A percentile compares a stretch with the other conserved stretches of the same genome.
These are phyloP conservation scores for Mactra quadrangularis DNA, from an alignment of 1,140 invertebrate species.

Conservation along the genomic window DNA sequence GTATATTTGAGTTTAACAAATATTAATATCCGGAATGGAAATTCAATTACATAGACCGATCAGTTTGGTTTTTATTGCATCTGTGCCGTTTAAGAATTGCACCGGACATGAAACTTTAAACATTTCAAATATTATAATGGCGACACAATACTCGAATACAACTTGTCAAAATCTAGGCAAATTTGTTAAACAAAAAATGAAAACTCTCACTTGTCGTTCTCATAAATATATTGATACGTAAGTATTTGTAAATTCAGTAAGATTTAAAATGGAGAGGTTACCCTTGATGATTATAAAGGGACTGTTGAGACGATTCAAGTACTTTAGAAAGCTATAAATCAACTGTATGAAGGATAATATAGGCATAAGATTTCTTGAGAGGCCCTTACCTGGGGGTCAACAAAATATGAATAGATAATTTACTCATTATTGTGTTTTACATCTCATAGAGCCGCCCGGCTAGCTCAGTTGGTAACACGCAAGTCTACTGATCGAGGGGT, in stretches of 20 bases:
- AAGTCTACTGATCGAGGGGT: too few species aligned
- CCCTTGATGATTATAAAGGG: background rate
- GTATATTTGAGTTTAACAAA: too few species aligned
- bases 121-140: too few species aligned
- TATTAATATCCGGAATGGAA: too few species aligned
- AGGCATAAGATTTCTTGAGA: background rate
- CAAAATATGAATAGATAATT: too few species aligned
- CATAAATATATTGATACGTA: constrained; percentile 14
- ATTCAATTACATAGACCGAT: background rate
- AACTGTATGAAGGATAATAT: background rate
- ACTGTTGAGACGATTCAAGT: constrained; percentile 4
- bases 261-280: constrained; percentile 4
- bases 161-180: background rate
- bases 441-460: too few species aligned
- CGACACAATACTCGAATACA: background rate
- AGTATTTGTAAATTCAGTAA: constrained; percentile 1
- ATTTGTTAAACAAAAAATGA: background rate
- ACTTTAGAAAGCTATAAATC: constrained; percentile 25
- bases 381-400: background rate
- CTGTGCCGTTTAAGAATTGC: background rate
- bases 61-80: background rate
- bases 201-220: background rate
- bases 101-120: background rate
- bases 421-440: too few species aligned
- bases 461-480: too few species aligned